Evolutionary conservation across 2,888 invertebrate species (phyloP).

Genomic region (Thymelicus sylvestris): DNA sequence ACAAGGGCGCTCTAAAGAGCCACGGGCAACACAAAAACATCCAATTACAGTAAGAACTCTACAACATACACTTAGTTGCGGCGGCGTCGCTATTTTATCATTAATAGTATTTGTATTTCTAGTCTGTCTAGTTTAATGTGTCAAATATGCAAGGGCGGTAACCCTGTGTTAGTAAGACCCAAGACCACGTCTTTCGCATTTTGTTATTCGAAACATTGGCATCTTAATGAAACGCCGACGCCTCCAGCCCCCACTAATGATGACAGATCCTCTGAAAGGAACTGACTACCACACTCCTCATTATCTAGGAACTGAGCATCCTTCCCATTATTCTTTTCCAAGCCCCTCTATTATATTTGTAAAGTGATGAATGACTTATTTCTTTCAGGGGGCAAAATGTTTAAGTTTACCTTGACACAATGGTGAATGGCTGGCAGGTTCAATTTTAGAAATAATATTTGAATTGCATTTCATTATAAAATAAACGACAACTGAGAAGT

Average conservation of each 20-base stretch:
- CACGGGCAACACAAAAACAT: too few relatives aligned
- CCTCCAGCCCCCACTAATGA: slow-evolving; percentile 77
- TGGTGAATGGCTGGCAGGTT: background rate
- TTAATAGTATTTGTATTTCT: too few relatives aligned
- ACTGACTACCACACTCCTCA: slow-evolving; percentile 67
- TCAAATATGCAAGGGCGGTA: background rate
- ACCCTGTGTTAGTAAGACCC: slow-evolving; percentile 12
- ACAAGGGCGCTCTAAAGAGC: too few relatives aligned
- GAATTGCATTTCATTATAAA: background rate
- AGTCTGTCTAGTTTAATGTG: too few relatives aligned
- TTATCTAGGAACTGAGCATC: slow-evolving; percentile 72
- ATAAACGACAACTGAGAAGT: background rate
- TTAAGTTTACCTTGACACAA: slow-evolving; percentile 17
- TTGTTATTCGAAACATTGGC: slow-evolving; percentile 71
- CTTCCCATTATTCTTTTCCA: slow-evolving; percentile 63
- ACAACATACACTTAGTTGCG: background rate
- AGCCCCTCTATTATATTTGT: slow-evolving; percentile 31
- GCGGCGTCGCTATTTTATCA: too few relatives aligned
- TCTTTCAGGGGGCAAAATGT: slow-evolving; percentile 8
- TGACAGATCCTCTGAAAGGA: slow-evolving; percentile 77
- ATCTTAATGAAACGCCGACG: slow-evolving; percentile 77
- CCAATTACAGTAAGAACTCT: background rate
- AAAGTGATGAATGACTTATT: slow-evolving; percentile 28
- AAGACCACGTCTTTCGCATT: slow-evolving; percentile 37
- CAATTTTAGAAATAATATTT: slow-evolving; percentile 5